phyloP scores from a whole-genome alignment of 1,140 invertebrate genomes.

The Trichonephila clavata region DNA sequence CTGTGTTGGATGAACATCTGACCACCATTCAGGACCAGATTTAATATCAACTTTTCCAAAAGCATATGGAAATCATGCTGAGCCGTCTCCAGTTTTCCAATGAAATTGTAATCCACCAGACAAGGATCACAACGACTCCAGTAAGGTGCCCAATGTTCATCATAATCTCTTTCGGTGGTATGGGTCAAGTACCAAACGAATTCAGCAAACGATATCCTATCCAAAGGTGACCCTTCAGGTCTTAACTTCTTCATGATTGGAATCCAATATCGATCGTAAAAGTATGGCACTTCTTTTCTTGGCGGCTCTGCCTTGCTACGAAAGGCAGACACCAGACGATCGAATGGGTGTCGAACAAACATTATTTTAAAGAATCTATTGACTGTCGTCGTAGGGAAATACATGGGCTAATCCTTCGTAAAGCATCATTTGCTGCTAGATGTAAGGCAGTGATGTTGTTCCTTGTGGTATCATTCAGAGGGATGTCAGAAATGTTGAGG shows the following conservation, averaged over 20 bases:
- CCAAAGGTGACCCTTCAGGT: constrained; percentile 2
- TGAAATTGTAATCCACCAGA: constrained; percentile 79
- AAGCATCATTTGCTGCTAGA: constrained; percentile 77
- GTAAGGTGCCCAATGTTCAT: constrained; percentile 80
- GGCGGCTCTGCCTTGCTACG: constrained; percentile 78
- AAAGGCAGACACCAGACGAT: constrained; percentile 79
- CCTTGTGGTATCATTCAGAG: constrained; percentile 10
- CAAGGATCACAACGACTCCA: constrained; percentile 80
- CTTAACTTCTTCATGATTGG: constrained; percentile 66
- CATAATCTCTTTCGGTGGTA: constrained; percentile 77
- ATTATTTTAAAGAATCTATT: constrained; percentile 79
- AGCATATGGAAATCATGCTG: constrained; percentile 78
- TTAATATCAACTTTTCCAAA: constrained; percentile 72
- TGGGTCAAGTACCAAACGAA: constrained; percentile 79
- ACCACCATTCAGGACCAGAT: constrained; percentile 24
- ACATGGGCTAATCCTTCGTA: constrained; percentile 78
- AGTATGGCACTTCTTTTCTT: constrained; percentile 73
- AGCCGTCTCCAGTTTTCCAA: constrained; percentile 80
- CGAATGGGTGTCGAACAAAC: constrained; percentile 80
- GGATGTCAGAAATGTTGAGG: constrained; percentile 71
- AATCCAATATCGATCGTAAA: constrained; percentile 76
- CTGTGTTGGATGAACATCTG: not conserved
- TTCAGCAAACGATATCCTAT: constrained; percentile 79
- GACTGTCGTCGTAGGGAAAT: constrained; percentile 57
- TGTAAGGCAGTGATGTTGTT: constrained; percentile 77